These are phyloP conservation scores for Drosophila recens DNA, from an alignment of 2,888 invertebrate species.

Conservation along the genomic window DNA sequence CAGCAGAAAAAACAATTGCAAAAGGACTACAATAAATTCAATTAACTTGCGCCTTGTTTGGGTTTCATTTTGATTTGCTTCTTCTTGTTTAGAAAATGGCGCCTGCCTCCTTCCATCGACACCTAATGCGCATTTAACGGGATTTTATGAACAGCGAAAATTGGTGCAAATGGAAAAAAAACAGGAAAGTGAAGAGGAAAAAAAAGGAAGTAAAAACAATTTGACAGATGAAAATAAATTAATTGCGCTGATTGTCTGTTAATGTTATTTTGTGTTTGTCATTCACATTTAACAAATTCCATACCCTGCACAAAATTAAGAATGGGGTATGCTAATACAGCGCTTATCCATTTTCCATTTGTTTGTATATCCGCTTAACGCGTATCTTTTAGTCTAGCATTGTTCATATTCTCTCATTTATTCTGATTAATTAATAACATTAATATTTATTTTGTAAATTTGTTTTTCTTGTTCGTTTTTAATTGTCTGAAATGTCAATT, in stretches of 20 bases:
- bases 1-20: constrained; percentile 20
- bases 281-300: constrained; percentile 10
- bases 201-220: constrained; percentile 8
- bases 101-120: constrained; percentile 19
- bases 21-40: constrained; percentile 74
- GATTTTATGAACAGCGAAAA: constrained; percentile 43
- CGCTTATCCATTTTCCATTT: not conserved
- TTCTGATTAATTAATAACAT: constrained; percentile 9
- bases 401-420: not conserved
- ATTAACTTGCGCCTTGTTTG: constrained; percentile 67
- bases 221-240: constrained; percentile 36
- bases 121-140: constrained; percentile 46
- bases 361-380: not conserved
- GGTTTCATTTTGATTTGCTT: constrained; percentile 53
- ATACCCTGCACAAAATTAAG: not conserved
- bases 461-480: constrained; percentile 5
- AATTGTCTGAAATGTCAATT: constrained; percentile 6
- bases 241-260: constrained; percentile 48
- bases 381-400: not conserved
- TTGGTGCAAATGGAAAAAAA: constrained; percentile 17
- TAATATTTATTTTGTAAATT: constrained; percentile 15
- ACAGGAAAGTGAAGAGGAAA: not conserved
- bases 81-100: constrained; percentile 33
- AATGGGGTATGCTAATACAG: too few species aligned
- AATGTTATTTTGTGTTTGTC: constrained; percentile 14